These are phyloP conservation scores for Torymus tubicola DNA, from an alignment of 2,888 invertebrate genomes.

Conservation along the genomic window DNA sequence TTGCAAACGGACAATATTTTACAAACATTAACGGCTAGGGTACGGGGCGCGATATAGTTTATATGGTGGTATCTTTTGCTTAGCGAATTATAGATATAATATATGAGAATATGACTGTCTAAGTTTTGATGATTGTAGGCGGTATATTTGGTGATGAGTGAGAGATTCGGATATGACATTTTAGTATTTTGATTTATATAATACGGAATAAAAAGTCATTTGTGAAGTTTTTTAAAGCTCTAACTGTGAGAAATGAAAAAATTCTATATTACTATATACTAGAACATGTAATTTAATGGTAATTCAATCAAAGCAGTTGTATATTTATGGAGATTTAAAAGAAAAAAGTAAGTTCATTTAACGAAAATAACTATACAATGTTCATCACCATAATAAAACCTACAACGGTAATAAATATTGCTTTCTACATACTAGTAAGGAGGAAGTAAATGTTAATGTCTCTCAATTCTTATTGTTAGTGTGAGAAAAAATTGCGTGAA, in stretches of 20 bases:
- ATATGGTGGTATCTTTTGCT: too few species aligned
- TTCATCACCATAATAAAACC: background rate
- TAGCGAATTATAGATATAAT: background rate
- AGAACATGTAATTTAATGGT: too few species aligned
- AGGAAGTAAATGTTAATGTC: conserved; percentile 40
- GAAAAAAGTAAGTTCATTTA: too few species aligned
- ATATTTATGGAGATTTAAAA: too few species aligned
- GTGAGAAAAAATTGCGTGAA: conserved; percentile 33
- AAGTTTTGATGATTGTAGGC: background rate
- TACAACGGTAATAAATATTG: conserved; percentile 5
- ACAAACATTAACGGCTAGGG: conserved; percentile 47
- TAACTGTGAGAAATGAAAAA: too few species aligned
- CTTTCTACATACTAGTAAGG: conserved; percentile 22
- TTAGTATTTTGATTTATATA: too few species aligned
- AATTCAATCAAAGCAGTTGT: too few species aligned
- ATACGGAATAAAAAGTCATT: too few species aligned
- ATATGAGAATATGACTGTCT: background rate
- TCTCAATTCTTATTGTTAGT: conserved; percentile 35
- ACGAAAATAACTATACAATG: too few species aligned
- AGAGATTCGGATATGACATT: too few species aligned
- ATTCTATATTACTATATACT: too few species aligned
- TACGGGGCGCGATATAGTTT: background rate
- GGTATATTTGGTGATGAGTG: background rate
- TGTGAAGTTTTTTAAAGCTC: too few species aligned
- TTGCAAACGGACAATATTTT: conserved; percentile 36